These are phyloP conservation scores for Allophyes oxyacanthae DNA, from an alignment of 2,888 invertebrate species.

Conservation along the genomic window DNA sequence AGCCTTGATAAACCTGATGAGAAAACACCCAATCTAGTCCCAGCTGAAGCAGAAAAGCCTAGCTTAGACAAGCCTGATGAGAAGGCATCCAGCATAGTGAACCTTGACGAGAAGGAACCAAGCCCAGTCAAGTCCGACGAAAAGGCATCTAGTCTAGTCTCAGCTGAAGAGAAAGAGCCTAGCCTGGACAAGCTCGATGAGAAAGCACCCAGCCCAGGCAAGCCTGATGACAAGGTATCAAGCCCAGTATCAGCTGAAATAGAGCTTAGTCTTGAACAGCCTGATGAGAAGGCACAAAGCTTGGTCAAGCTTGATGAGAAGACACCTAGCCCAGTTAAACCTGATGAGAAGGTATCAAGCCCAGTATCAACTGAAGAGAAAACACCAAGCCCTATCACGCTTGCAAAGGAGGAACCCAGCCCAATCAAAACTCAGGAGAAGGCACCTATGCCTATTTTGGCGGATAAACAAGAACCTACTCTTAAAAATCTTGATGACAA, in stretches of 20 bases:
- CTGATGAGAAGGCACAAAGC: neutral
- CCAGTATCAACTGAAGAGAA: no score
- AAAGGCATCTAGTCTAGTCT: neutral
- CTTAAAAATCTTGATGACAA: constrained; percentile 16
- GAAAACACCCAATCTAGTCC: constrained; percentile 32
- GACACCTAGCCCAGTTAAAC: constrained; percentile 10
- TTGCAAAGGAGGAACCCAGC: no score
- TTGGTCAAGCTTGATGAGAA: constrained; percentile 11
- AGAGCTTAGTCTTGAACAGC: no score
- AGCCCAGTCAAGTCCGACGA: neutral
- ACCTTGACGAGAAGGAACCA: constrained; percentile 3
- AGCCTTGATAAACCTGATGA: constrained; percentile 20
- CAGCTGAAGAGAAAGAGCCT: neutral
- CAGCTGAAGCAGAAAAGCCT: constrained; percentile 10
- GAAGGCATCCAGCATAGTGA: neutral
- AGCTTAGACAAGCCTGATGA: neutral
- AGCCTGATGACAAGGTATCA: neutral
- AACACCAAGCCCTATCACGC: no score
- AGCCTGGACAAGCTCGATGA: constrained; percentile 17
- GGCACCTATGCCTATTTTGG: no score
- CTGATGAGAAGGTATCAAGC: no score
- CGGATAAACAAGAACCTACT: no score
- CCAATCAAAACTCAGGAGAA: no score
- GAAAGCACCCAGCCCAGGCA: neutral
- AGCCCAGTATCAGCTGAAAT: no score